Conservation (phyloP, 2,888 invertebrate species). For the Agrotis segetum region DNA sequence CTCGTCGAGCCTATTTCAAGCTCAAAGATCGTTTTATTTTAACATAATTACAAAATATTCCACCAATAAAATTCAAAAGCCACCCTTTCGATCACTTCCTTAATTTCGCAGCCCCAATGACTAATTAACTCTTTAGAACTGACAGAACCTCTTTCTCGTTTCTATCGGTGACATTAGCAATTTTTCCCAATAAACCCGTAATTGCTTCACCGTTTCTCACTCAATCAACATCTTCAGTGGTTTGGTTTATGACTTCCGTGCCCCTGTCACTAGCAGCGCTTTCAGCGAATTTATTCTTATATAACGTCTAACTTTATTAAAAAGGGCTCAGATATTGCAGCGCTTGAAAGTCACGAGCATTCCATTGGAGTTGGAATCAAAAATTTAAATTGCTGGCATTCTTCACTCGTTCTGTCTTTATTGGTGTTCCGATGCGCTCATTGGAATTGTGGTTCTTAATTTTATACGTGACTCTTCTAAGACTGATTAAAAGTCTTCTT, state of each 20-base stretch:
- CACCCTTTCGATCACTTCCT: slow-evolving; percentile 50
- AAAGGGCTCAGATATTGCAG: slow-evolving; percentile 77
- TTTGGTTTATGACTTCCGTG: slow-evolving; percentile 79
- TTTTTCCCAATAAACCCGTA: slow-evolving; percentile 82
- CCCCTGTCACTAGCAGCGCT: slow-evolving; percentile 68
- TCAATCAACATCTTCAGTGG: slow-evolving; percentile 79
- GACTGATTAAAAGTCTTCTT: slow-evolving; percentile 65
- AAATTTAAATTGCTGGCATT: slow-evolving; percentile 86
- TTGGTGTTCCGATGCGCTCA: slow-evolving; percentile 71
- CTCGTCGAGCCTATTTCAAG: too few relatives aligned
- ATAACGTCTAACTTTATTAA: slow-evolving; percentile 79
- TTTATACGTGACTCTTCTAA: slow-evolving; percentile 67
- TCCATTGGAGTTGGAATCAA: slow-evolving; percentile 81
- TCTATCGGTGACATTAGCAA: slow-evolving; percentile 76
- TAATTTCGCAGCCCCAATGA: slow-evolving; percentile 67
- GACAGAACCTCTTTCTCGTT: slow-evolving; percentile 51
- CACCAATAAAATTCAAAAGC: slow-evolving; percentile 36
- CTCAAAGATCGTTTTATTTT: neutral
- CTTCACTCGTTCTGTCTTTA: slow-evolving; percentile 81
- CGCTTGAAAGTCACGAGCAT: slow-evolving; percentile 75
- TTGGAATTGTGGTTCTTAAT: slow-evolving; percentile 73
- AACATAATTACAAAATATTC: slow-evolving; percentile 12
- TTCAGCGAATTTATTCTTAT: slow-evolving; percentile 73
- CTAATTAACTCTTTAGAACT: slow-evolving; percentile 76
- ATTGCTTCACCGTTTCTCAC: slow-evolving; percentile 79